A percentile compares a stretch with the other conserved stretches of the same genome.
Conservation (phyloP, 1,140 invertebrate species). For the Orius laevigatus region DNA sequence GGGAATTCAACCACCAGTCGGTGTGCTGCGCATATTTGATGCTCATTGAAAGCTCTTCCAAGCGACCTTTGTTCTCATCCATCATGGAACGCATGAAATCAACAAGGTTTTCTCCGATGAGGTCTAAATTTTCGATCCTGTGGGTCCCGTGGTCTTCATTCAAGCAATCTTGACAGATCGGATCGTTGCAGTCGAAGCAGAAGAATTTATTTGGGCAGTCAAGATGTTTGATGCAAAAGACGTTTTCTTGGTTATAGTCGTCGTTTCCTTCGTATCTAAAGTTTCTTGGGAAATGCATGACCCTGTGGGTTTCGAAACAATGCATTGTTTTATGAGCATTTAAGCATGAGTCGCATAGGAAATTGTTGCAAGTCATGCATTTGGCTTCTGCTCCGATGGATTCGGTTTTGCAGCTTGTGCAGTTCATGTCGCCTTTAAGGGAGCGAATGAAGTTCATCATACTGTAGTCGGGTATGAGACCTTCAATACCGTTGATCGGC, state of each 20-base stretch:
- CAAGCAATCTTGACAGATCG: slow-evolving; percentile 88
- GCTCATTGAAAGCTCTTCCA: slow-evolving; percentile 62
- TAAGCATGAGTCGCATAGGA: slow-evolving; percentile 88
- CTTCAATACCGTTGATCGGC: slow-evolving; percentile 36
- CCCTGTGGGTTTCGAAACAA: slow-evolving; percentile 92
- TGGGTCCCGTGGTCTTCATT: slow-evolving; percentile 72
- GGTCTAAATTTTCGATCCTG: slow-evolving; percentile 64
- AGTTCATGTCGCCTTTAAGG: slow-evolving; percentile 34
- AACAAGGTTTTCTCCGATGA: slow-evolving; percentile 63
- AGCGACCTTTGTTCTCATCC: slow-evolving; percentile 66
- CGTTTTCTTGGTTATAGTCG: slow-evolving; percentile 32
- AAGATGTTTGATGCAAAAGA: slow-evolving; percentile 66
- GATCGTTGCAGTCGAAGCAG: slow-evolving; percentile 73
- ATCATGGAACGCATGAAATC: slow-evolving; percentile 63
- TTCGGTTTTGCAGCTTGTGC: slow-evolving; percentile 59
- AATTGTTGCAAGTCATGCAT: slow-evolving; percentile 89
- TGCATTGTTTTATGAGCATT: slow-evolving; percentile 98
- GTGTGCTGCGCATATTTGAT: slow-evolving; percentile 73
- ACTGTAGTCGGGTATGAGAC: slow-evolving; percentile 49
- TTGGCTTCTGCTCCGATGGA: slow-evolving; percentile 71
- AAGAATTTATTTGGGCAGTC: slow-evolving; percentile 77
- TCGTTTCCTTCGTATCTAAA: slow-evolving; percentile 24
- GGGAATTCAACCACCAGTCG: slow-evolving; percentile 62
- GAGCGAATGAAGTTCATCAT: slow-evolving; percentile 33
- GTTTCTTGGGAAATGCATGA: slow-evolving; percentile 45